Base-by-base conservation (phyloP, 2,888 invertebrate genomes). In the Prenolepis imparis region DNA sequence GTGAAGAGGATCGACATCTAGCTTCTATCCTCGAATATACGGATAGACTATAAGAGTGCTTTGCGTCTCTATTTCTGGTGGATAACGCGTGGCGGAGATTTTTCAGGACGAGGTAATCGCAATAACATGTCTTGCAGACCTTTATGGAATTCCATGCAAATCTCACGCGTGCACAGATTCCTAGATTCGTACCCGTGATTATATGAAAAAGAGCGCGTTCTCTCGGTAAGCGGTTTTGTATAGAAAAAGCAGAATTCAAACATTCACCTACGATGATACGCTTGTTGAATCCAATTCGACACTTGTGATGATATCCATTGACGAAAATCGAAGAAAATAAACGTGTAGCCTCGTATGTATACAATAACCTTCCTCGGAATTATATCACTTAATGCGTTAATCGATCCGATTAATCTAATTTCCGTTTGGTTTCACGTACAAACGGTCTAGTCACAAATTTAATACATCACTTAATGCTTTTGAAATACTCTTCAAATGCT, bases 111-210 rank as follows among this genome's bases (percentile, higher is more conserved):
- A 84, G 85, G 73, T 82, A 86, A 85, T 87, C 86, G 57, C 73
- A 84, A 81, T 86, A 91, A 91, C 91, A 90, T 89, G 89, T 91
- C 90, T 88, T 87, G 84, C 87, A 84, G 36, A 85, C 86, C 81
- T 91, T 91, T 89, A 89, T 87, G 85, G 77, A 80, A n/a, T 52
- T 1, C 52, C n/a, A n/a, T n/a, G 8, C 82, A 82, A 77, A 86
- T 73, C 74, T 83, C 64, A 57, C 61, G 48, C 55, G 28, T 73
- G 86, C 84, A 82, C 84, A 28, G 28, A 28, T 28, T 74, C 64
- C 36, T 84, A 66, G 87, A 84, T 86, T 57, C 32, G 15, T 70
- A n/a, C n/a, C n/a, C n/a, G n/a, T n/a, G n/a, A n/a, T n/a, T n/a
- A 55, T 66, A 39, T 52, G 66, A 66, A 59, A 66, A 52, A 66